phyloP scores from a whole-genome alignment of 1,140 invertebrate genomes.

The Cepaea nemoralis region DNA sequence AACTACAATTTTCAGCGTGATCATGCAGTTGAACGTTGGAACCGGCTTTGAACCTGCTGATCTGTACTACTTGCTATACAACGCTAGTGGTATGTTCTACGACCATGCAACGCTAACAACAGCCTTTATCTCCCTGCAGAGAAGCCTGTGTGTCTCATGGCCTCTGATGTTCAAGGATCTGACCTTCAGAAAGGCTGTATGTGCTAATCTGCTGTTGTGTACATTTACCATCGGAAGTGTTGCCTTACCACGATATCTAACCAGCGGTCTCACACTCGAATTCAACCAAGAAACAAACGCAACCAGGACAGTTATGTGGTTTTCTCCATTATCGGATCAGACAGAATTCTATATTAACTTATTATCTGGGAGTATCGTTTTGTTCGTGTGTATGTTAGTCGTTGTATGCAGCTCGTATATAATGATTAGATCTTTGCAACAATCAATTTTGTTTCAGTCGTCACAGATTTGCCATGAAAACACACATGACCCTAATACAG shows the following conservation, averaged over 20 bases:
- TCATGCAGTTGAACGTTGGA: neutral
- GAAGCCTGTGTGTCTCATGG: neutral
- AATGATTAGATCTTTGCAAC: neutral
- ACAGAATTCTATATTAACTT: neutral
- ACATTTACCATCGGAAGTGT: neutral
- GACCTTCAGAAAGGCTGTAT: neutral
- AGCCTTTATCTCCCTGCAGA: neutral
- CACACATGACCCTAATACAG: neutral
- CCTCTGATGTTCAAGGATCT: neutral
- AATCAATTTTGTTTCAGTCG: neutral
- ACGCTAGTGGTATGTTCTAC: neutral
- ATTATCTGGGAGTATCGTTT: neutral
- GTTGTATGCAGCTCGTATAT: neutral
- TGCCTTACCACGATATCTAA: neutral
- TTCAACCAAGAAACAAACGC: neutral
- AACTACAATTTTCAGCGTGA: neutral
- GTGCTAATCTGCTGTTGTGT: neutral
- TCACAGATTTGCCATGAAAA: neutral
- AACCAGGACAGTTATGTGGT: neutral
- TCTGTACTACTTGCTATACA: neutral
- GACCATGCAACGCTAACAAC: neutral
- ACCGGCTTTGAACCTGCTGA: neutral
- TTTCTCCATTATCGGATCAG: neutral
- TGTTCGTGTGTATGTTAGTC: neutral
- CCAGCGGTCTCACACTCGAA: neutral